phyloP scores from a whole-genome alignment of 2,113 vertebrate species.

The Leptodactylus fuscus region DNA sequence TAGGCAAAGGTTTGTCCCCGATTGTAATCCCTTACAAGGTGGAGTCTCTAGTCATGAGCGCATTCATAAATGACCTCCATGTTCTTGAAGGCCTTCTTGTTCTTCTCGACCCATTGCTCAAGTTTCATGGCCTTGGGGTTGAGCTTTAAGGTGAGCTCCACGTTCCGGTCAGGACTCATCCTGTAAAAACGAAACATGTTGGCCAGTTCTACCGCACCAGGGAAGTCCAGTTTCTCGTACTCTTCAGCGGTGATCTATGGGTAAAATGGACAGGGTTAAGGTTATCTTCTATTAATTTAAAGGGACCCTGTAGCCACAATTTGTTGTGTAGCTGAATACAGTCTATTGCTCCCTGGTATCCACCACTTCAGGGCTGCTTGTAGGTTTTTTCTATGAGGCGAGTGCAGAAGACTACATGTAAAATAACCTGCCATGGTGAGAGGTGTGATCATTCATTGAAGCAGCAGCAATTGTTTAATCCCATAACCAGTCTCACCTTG shows the following conservation, averaged over 20 bases:
- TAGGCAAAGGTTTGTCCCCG: no score
- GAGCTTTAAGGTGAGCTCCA: conserved; percentile 70
- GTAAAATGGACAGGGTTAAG: not conserved
- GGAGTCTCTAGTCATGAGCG: no score
- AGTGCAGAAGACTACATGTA: no score
- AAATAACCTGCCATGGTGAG: not conserved
- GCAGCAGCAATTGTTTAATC: not conserved
- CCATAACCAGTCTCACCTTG: conserved; percentile 71
- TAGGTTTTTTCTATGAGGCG: no score
- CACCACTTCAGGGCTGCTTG: no score
- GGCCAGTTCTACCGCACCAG: conserved; percentile 63
- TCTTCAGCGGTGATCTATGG: conserved; percentile 68
- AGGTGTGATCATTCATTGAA: not conserved
- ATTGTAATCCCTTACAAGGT: no score
- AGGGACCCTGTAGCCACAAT: no score
- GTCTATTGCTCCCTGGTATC: no score
- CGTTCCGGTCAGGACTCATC: conserved; percentile 65
- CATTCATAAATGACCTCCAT: conserved; percentile 2
- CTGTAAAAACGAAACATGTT: conserved; percentile 73
- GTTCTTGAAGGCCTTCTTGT: conserved; percentile 61
- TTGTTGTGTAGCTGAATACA: no score
- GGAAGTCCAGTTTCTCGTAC: conserved; percentile 64
- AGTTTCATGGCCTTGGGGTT: conserved; percentile 71
- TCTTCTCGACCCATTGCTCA: conserved; percentile 67
- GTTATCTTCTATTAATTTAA: no score